phyloP scores from a whole-genome alignment of 1,140 invertebrate species.

The Himalopsyche phryganea region DNA sequence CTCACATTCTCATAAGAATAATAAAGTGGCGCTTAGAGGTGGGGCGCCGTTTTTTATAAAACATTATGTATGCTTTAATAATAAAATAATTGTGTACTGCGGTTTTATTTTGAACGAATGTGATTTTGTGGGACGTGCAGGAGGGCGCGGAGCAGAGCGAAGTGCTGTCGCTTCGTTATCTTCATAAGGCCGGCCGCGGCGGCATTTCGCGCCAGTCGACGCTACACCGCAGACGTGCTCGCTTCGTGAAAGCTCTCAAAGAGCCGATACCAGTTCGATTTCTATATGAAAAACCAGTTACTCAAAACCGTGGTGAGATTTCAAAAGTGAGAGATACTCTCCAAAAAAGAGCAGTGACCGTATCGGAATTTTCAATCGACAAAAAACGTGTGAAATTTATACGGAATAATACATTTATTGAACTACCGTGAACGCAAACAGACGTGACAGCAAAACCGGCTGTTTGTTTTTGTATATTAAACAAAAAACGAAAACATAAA shows the following conservation, averaged over 20 bases:
- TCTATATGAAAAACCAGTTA: conserved; percentile 17
- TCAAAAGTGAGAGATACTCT: conserved; percentile 8
- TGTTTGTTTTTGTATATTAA: too few relatives aligned
- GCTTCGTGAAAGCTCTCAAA: conserved; percentile 7
- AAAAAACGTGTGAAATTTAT: too few relatives aligned
- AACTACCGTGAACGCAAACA: not conserved
- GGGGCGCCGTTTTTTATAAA: too few relatives aligned
- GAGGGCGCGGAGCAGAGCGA: too few relatives aligned
- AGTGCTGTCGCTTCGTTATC: too few relatives aligned
- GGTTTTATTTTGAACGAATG: too few relatives aligned
- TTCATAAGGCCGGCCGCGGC: not conserved
- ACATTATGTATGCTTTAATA: too few relatives aligned
- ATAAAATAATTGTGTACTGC: too few relatives aligned
- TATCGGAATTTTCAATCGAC: conserved; percentile 1
- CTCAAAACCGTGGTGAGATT: conserved; percentile 2
- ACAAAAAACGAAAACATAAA: not conserved
- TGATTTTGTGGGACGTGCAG: too few relatives aligned
- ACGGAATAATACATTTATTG: too few relatives aligned
- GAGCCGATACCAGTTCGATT: conserved; percentile 14
- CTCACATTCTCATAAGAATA: too few relatives aligned
- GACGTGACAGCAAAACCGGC: not conserved
- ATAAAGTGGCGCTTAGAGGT: too few relatives aligned
- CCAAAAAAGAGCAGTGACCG: conserved; percentile 17
- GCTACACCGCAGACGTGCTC: not conserved
- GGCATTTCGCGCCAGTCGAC: not conserved